Base-by-base conservation (phyloP, 2,797 vertebrate genomes). In the Lophius americanus region DNA sequence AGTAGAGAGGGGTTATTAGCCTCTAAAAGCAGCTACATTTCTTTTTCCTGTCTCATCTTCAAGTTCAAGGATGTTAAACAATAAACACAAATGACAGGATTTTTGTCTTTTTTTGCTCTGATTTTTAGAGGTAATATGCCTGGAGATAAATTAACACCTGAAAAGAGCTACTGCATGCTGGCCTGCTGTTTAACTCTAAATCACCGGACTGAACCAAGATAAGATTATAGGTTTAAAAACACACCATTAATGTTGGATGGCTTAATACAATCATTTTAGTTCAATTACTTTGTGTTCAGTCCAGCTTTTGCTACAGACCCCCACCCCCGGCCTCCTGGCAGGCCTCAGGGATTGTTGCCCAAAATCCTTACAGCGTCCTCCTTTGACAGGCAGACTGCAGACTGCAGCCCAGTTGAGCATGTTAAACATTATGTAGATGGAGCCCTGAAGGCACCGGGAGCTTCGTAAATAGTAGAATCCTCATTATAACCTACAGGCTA, bases 351-450 rank as follows among this genome's bases (percentile, higher is more conserved):
- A 86, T 35, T 49, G 54, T 72, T 78, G 84, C 76, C 84, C 79
- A 68, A 79, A 84, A 75, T 61, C 79, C 83, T 76, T 75, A 84
- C 78, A 84, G 55, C 52, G 59, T 78, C 60, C 78, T 55, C 69
- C 68, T 88, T 80, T 79, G 79, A 84, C 47, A 32, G 75, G 67
- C 75, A 73, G 75, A 78, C 84, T 37, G 63, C 51, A 75, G 85
- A 78, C 84, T 37, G 63, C 51, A 75, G 85, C 76, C 51, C 39
- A 81, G 85, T 69, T 51, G 64, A 86, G 84, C 82, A 82, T 89
- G 86, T 88, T 83, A 86, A 88, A 84, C 84, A 78, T 81, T 88
- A 86, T 89, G 89, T 79, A 86, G 84, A 91, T 88, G 73, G 68
- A 71, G 79, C 72, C 53, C 69, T 59, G 70, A 37, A 84, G 81